Evolutionary conservation across 53 echinoderm and acorn worm genomes (phyloP), one percentile per base, ranked within the genome.

Genomic region (Astropecten irregularis): DNA sequence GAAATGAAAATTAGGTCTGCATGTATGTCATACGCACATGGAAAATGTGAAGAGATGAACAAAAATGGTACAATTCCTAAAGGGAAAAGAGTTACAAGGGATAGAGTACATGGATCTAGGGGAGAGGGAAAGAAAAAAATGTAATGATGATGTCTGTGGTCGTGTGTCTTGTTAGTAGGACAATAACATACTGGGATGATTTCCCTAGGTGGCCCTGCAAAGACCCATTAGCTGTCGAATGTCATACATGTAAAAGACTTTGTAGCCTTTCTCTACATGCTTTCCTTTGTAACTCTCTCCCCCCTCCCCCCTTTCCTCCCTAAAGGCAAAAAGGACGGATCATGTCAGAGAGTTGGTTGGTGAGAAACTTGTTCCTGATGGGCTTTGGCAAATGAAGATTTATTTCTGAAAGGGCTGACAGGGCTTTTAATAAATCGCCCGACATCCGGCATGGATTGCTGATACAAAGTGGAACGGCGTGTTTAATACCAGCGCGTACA

Each of bases 81-180:
- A 11, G 11, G 11, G 11, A 42, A 42, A 11, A 42, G 6, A 42
- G 42, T 11, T 11, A 42, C 42, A 42, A 8, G 42, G 42, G 42
- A 42, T 42, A 42, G 42, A 42, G 42, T 8, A 8, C 42, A n/a
- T 1, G 19, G 19, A 20, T 16, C 6, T 3, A 48, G 27, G 25
- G 8, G 44, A 44, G 4, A 25, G 26, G 18, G 28, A 22, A 9
- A 1, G 0, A 25, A 13, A 25, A 26, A 59, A 47, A 58, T 42
- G 77, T 46, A 63, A 77, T 33, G 63, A 77, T 40, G 77, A 61
- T 62, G 77, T 61, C 44, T 61, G 42, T 35, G 16, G 63, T 77
- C 30, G 44, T 61, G 44, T 23, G 34, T 25, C 61, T 77, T 77
- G 77, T 77, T 77, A 77, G 77, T 62, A 77, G 60, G 77, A 62